phyloP scores from a whole-genome alignment of 2,113 vertebrate species.

The Sinosuthora webbiana region DNA sequence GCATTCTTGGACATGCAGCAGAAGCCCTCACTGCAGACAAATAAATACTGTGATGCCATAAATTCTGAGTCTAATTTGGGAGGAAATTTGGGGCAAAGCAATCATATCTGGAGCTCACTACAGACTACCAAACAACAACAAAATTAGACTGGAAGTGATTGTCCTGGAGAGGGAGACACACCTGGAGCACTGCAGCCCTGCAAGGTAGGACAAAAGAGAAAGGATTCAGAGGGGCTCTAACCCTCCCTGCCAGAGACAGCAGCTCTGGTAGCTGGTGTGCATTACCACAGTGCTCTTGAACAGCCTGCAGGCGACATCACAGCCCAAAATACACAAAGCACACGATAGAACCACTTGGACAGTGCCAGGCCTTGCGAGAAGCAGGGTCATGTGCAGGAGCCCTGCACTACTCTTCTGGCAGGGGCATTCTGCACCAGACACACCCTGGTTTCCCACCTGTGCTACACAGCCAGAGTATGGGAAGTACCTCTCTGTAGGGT shows the following conservation, averaged over 20 bases:
- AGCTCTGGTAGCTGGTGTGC: background rate
- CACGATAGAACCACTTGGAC: background rate
- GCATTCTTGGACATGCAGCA: background rate
- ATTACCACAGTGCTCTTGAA: background rate
- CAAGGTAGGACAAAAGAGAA: background rate
- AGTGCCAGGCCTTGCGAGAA: fast-evolving
- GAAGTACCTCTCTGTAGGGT: background rate
- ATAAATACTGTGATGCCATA: background rate
- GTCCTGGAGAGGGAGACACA: background rate
- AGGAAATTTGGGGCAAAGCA: background rate
- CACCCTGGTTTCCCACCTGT: background rate
- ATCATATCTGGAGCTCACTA: background rate
- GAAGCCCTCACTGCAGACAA: background rate
- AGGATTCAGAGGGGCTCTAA: background rate
- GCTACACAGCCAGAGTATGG: background rate
- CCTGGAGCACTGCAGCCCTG: background rate
- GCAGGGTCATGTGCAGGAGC: background rate
- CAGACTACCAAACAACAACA: background rate
- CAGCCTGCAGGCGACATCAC: fast-evolving
- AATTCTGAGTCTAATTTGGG: background rate
- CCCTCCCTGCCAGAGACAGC: background rate
- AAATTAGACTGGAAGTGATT: background rate
- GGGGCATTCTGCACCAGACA: background rate
- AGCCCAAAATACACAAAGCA: background rate
- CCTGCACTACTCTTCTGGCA: background rate